A percentile compares a stretch with the other conserved stretches of the same genome.
These are phyloP conservation scores for Euglossa dilemma DNA, from an alignment of 1,140 invertebrate species.

Conservation along the genomic window DNA sequence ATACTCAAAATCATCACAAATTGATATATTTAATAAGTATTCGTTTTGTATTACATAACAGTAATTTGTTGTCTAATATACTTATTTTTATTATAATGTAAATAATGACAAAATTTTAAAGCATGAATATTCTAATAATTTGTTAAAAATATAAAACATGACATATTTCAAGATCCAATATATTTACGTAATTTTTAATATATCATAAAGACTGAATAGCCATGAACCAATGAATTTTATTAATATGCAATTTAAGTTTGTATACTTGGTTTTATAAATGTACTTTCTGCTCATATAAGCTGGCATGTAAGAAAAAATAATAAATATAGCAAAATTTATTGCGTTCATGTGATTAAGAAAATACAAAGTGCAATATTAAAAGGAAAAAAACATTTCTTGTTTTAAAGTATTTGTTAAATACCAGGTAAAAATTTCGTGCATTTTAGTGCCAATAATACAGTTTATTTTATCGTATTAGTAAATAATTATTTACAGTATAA, in stretches of 20 bases:
- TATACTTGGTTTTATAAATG: conserved; percentile 51
- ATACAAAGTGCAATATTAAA: conserved; percentile 21
- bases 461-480: background rate
- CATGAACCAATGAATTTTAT: conserved; percentile 63
- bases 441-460: background rate
- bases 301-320: conserved; percentile 16
- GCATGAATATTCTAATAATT: conserved; percentile 8
- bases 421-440: background rate
- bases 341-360: background rate
- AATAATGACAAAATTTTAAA: conserved; percentile 22
- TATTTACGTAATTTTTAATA: conserved; percentile 66
- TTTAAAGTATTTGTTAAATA: background rate
- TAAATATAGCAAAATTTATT: background rate
- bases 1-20: conserved; percentile 54
- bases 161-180: conserved; percentile 46
- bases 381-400: background rate
- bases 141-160: conserved; percentile 39
- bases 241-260: conserved; percentile 55
- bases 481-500: background rate
- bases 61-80: conserved; percentile 20
- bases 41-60: conserved; percentile 24
- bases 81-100: conserved; percentile 36
- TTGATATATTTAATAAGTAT: conserved; percentile 27
- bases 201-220: conserved; percentile 76
- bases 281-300: conserved; percentile 37